phyloP scores from a whole-genome alignment of 1,140 invertebrate genomes.

The Camponotus pennsylvanicus region DNA sequence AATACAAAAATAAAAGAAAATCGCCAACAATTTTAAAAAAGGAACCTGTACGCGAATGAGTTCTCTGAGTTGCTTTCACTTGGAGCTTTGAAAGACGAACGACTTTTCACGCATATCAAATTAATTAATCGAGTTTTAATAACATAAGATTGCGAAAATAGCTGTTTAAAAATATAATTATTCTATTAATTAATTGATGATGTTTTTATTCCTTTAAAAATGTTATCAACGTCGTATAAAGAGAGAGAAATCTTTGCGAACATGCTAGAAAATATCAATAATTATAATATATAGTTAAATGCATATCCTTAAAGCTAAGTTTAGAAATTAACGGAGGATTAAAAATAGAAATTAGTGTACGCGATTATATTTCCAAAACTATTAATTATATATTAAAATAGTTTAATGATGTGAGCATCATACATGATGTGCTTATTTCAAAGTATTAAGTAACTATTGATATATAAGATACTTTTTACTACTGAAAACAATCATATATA shows the following conservation, averaged over 20 bases:
- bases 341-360: not conserved
- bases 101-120: conserved; percentile 40
- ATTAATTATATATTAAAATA: not conserved
- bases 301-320: not conserved
- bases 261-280: not conserved
- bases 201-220: not conserved
- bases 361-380: not conserved
- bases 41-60: conserved; percentile 47
- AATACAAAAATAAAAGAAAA: conserved; percentile 61
- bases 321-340: not conserved
- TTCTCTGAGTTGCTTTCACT: conserved; percentile 68
- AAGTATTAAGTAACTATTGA: not conserved
- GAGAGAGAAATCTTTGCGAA: too few species aligned
- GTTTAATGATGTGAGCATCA: not conserved
- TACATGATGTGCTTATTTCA: not conserved
- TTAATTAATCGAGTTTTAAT: conserved; percentile 64
- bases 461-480: not conserved
- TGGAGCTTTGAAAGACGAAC: conserved; percentile 4
- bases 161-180: conserved; percentile 3
- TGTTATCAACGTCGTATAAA: too few species aligned
- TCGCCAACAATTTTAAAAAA: conserved; percentile 26
- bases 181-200: not conserved
- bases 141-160: conserved; percentile 41
- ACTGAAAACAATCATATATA: not conserved
- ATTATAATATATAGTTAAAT: not conserved